Evolutionary conservation across 2,797 vertebrate genomes (phyloP).

Genomic region (Odontamblyopus lacepedii): DNA sequence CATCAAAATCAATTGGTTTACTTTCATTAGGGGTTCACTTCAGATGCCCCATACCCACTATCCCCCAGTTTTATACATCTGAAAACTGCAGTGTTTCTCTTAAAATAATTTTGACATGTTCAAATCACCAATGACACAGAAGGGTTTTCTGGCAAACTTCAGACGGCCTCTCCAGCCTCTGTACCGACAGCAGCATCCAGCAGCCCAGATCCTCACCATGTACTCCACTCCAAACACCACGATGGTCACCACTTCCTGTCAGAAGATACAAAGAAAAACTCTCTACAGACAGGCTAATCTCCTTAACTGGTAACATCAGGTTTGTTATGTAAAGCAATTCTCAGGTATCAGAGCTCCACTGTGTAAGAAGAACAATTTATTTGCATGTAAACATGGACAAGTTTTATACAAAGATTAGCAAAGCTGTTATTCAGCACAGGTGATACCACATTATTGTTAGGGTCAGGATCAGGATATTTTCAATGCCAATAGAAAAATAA

Average conservation of each 20-base stretch:
- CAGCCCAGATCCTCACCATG: constrained; percentile 95
- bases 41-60: not conserved
- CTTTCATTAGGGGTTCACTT: not conserved
- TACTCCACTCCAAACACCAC: constrained; percentile 98
- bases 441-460: not conserved
- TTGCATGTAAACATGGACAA: too few species aligned
- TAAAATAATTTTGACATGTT: not conserved
- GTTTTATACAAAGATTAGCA: too few species aligned
- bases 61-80: not conserved
- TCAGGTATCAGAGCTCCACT: not conserved
- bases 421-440: too few species aligned
- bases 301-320: not conserved
- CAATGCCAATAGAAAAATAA: not conserved
- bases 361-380: too few species aligned
- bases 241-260: constrained; percentile 96
- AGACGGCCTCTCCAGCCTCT: constrained; percentile 93
- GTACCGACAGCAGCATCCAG: constrained; percentile 96
- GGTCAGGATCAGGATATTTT: too few species aligned
- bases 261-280: constrained; percentile 6
- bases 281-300: not conserved
- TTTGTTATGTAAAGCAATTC: not conserved
- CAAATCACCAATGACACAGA: constrained; percentile 91
- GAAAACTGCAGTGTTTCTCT: not conserved
- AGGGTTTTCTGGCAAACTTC: constrained; percentile 95
- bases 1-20: not conserved